Evolutionary conservation across 23 tunicate species (phyloP), one percentile per base, ranked within the genome.

Genomic region (Clavelina lepadiformis): DNA sequence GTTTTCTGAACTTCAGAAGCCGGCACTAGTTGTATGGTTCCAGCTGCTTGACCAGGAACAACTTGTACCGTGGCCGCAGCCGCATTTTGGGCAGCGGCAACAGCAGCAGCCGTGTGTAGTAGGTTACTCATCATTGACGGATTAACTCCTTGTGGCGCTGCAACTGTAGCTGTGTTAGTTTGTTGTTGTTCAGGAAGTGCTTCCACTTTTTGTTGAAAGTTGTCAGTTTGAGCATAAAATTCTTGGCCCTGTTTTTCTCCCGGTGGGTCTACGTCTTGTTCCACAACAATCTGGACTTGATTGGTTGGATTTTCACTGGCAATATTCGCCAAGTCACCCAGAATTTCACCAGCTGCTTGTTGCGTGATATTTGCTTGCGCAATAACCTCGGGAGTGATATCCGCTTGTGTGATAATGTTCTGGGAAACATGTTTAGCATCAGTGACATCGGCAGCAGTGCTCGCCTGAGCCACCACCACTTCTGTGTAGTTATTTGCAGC

Each of bases 41-140:
- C 97, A 31, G 97, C 86, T 8, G 97, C 74, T 55, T 89, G 97
- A 0, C 97, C 97, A 1, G 97, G 97, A 11, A 89, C 56, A 0
- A 89, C 97, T 47, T 89, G 97, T 3, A 89, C 97, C 21, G 97
- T 89, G 2, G 97, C 97, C 19, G 97, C 97, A 2, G 97, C 97
- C 18, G 72, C 97, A 46, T 81, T 69, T 70, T 89, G 97, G 8
- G 97, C 69, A 0, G 97, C 97, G 26, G 97, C 97, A 1, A 89
- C 97, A 2, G 97, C 97, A 37, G 97, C 97, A 15, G 97, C 97
- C 32, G 97, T 89, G 61, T 89, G 97, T 24, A 89, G 75, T 8
- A 89, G 59, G 35, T 89, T 77, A 56, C 91, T 81, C 97, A 89
- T 89, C 97, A 89, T 89, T 0, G 89, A 69, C 3, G 97, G 97